These are phyloP conservation scores for Montipora cactus DNA, from an alignment of 64 coral and sea anemone genomes.

Conservation along the genomic window DNA sequence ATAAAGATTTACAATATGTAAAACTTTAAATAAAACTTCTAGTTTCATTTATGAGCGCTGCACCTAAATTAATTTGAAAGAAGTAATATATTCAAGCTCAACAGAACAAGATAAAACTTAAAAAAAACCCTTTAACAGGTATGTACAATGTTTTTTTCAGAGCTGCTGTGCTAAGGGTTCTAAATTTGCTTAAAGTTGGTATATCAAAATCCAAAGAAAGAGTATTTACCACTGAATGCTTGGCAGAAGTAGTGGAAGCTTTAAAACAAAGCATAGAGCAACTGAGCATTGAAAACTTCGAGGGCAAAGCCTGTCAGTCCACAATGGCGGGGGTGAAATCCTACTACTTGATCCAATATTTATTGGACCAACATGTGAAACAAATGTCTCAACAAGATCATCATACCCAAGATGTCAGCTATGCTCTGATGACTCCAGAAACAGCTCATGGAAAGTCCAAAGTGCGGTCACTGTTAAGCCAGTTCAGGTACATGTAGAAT, in stretches of 20 bases:
- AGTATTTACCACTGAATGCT: slow-evolving; percentile 34
- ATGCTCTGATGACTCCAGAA: slow-evolving; percentile 74
- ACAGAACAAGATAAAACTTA: no score
- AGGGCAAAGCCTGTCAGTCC: slow-evolving; percentile 19
- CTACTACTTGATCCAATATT: slow-evolving; percentile 59
- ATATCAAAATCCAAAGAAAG: slow-evolving; percentile 39
- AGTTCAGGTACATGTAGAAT: slow-evolving; percentile 79
- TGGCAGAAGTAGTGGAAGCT: slow-evolving; percentile 31
- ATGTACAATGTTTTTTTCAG: neutral
- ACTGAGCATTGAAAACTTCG: slow-evolving; percentile 7
- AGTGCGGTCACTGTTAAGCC: slow-evolving; percentile 64
- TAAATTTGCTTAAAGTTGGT: slow-evolving; percentile 33
- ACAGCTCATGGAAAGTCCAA: slow-evolving; percentile 58
- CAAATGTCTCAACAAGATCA: slow-evolving; percentile 39
- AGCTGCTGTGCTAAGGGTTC: slow-evolving; percentile 44
- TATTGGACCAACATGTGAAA: slow-evolving; percentile 79
- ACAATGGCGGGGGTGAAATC: slow-evolving; percentile 73
- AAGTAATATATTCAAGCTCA: no score
- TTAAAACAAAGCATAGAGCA: slow-evolving; percentile 43
- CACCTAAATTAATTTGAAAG: no score
- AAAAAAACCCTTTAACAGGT: neutral
- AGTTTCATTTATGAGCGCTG: no score
- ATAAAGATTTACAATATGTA: no score
- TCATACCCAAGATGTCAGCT: slow-evolving; percentile 51
- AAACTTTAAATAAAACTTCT: no score